Percentiles rank a stretch among this genome's conserved stretches.
phyloP scores from a whole-genome alignment of 23 tunicate species.

The Trididemnum nubilum region DNA sequence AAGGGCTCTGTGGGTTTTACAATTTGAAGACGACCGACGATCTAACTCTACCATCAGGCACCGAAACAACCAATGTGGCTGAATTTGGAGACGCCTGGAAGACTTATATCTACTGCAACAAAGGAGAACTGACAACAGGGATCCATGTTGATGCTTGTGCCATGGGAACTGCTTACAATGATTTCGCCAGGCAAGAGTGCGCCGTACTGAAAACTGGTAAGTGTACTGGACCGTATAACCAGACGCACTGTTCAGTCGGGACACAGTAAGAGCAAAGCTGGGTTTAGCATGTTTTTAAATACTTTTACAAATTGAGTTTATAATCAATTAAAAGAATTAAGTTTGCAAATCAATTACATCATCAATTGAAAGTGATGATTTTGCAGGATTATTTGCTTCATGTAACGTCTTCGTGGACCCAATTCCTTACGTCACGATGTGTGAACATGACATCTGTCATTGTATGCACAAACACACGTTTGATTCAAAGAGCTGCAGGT shows the following conservation, averaged over 20 bases:
- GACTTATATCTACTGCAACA: constrained; percentile 43
- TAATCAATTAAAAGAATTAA: too few species aligned
- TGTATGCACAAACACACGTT: constrained; percentile 42
- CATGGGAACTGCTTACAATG: constrained; percentile 19
- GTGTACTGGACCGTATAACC: too few species aligned
- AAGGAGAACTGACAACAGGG: constrained; percentile 23
- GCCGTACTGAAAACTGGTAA: constrained; percentile 22
- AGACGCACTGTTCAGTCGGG: too few species aligned
- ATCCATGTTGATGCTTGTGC: constrained; percentile 56
- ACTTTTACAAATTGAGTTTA: too few species aligned
- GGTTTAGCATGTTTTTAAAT: too few species aligned
- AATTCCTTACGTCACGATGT: constrained; percentile 42
- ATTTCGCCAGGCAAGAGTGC: constrained; percentile 33
- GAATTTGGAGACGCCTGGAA: constrained; percentile 86
- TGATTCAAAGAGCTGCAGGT: constrained; percentile 27
- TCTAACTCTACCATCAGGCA: constrained; percentile 55
- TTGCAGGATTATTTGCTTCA: not conserved
- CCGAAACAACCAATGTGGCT: constrained; percentile 22
- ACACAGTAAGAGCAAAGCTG: too few species aligned
- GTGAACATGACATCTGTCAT: constrained; percentile 77
- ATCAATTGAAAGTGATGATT: too few species aligned
- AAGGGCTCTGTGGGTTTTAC: constrained; percentile 75
- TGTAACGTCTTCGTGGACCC: constrained; percentile 55
- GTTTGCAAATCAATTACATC: too few species aligned
- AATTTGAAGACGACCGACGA: constrained; percentile 69